A percentile compares a stretch with the other conserved stretches of the same genome.
phyloP scores from a whole-genome alignment of 2,113 vertebrate genomes.

The Phocoena sinus region DNA sequence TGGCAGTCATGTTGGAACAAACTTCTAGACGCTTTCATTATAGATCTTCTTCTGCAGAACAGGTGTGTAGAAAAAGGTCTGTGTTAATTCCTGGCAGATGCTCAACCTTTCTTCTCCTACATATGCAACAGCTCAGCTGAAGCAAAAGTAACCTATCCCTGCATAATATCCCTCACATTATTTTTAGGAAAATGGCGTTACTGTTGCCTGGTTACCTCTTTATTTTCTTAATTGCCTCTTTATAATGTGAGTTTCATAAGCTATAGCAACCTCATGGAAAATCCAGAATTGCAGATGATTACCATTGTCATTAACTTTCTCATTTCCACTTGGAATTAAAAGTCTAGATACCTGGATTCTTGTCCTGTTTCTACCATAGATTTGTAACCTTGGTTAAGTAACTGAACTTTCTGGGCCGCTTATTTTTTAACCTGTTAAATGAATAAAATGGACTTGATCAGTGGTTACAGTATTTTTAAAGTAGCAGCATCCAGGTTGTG shows the following conservation, averaged over 20 bases:
- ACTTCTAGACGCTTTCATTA: not conserved
- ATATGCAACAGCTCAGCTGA: not conserved
- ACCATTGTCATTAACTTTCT: not conserved
- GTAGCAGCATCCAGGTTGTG: not conserved
- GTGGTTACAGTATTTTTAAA: not conserved
- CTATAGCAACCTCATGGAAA: not conserved
- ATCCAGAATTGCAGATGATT: not conserved
- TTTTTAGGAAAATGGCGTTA: not conserved
- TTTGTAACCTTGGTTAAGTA: not conserved
- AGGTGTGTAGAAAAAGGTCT: not conserved
- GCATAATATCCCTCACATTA: not conserved
- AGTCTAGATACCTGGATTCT: not conserved
- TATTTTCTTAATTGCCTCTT: constrained; percentile 35
- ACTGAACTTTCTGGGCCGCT: not conserved
- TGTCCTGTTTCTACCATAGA: not conserved
- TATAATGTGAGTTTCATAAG: not conserved
- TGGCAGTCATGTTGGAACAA: not conserved
- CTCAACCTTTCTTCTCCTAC: not conserved
- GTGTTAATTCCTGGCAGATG: not conserved
- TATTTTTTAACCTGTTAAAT: not conserved
- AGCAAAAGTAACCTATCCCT: not conserved
- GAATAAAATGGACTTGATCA: not conserved
- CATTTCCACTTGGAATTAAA: not conserved
- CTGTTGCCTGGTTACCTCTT: constrained; percentile 51
- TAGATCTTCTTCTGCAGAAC: not conserved